A percentile compares a stretch with the other conserved stretches of the same genome.
These are phyloP conservation scores for Apodemia hepburni DNA, from an alignment of 2,888 invertebrate species.

Conservation along the genomic window DNA sequence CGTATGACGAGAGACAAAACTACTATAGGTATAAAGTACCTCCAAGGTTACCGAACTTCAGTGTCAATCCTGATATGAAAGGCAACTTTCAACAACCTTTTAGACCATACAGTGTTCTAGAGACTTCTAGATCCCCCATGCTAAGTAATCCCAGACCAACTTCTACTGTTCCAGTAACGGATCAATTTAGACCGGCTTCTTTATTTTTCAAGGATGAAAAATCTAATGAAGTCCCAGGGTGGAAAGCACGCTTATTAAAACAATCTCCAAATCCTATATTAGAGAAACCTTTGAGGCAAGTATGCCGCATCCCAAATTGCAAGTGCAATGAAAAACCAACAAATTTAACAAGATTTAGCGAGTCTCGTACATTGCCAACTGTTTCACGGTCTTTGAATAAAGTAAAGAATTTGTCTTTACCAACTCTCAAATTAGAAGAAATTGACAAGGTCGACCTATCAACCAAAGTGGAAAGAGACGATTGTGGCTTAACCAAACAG, in stretches of 20 bases:
- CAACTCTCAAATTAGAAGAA: slow-evolving; percentile 66
- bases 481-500: slow-evolving; percentile 50
- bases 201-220: slow-evolving; percentile 56
- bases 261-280: slow-evolving; percentile 53
- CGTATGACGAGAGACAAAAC: slow-evolving; percentile 56
- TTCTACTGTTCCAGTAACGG: slow-evolving; percentile 67
- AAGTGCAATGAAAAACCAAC: slow-evolving; percentile 56
- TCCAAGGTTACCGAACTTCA: slow-evolving; percentile 46
- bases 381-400: slow-evolving; percentile 56
- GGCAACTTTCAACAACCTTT: slow-evolving; percentile 52
- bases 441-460: slow-evolving; percentile 40
- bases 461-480: slow-evolving; percentile 58
- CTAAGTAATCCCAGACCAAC: slow-evolving; percentile 56
- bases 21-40: slow-evolving; percentile 51
- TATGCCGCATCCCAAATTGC: slow-evolving; percentile 68
- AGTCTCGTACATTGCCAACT: slow-evolving; percentile 56
- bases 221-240: slow-evolving; percentile 58
- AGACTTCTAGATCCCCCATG: slow-evolving; percentile 56
- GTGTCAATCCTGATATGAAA: slow-evolving; percentile 52
- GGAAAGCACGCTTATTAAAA: slow-evolving; percentile 63
- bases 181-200: slow-evolving; percentile 68
- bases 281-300: slow-evolving; percentile 57
- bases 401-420: slow-evolving; percentile 65
- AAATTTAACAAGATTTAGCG: slow-evolving; percentile 50
- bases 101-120: slow-evolving; percentile 70